These are phyloP conservation scores for Arion vulgaris DNA, from an alignment of 1,140 invertebrate species.

Conservation along the genomic window DNA sequence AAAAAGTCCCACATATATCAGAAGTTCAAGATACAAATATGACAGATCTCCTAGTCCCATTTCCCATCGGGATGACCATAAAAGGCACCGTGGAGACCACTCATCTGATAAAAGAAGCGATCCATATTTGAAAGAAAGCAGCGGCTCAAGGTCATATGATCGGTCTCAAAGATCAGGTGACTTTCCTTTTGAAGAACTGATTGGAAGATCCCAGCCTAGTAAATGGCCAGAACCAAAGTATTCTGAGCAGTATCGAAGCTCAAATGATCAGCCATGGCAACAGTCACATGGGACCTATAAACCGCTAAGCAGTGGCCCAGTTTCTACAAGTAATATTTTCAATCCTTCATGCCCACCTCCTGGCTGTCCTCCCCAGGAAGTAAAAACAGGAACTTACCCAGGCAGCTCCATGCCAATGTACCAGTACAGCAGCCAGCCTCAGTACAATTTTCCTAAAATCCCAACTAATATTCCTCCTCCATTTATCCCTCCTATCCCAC, in stretches of 20 bases:
- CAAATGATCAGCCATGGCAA: slow-evolving; percentile 3
- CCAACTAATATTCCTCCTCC: not conserved
- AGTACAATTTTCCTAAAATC: not conserved
- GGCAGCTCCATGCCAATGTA: not conserved
- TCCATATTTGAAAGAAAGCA: not conserved
- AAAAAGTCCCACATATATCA: not conserved
- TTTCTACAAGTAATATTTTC: not conserved
- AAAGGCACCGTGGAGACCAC: not conserved
- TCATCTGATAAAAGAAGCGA: not conserved
- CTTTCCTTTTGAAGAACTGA: not conserved
- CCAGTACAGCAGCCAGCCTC: slow-evolving; percentile 2
- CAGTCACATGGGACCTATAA: slow-evolving; percentile 3
- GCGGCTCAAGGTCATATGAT: not conserved
- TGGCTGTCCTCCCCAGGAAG: not conserved
- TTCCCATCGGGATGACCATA: not conserved
- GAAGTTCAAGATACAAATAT: not conserved
- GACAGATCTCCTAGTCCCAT: not conserved
- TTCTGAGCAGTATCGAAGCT: not conserved
- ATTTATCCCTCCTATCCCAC: not conserved
- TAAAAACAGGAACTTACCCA: not conserved
- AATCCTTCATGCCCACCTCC: slow-evolving; percentile 11
- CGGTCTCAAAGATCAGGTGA: not conserved
- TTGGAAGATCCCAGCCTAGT: not conserved
- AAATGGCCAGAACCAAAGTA: not conserved
- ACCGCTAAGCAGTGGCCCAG: not conserved